A percentile compares a stretch with the other conserved stretches of the same genome.
phyloP scores from a whole-genome alignment of 2,888 invertebrate genomes.

The Anorthoa munda region DNA sequence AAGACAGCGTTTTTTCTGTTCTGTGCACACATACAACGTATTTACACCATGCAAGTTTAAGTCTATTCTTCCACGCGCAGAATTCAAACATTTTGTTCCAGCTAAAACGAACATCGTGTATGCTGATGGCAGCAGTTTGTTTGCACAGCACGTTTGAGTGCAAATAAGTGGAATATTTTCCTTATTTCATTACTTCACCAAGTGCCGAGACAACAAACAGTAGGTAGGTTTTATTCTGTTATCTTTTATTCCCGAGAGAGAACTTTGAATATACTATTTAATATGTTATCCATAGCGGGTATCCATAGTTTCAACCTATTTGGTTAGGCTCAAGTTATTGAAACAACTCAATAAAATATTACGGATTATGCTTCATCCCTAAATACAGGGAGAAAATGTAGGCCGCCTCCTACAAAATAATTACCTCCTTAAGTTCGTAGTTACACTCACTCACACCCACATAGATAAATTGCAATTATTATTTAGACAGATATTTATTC shows the following conservation, averaged over 20 bases:
- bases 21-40: neutral
- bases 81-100: neutral
- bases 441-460: neutral
- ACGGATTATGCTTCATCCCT: neutral
- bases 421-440: neutral
- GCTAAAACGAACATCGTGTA: neutral
- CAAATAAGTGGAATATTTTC: constrained; percentile 30
- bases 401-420: neutral
- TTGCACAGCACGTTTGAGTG: constrained; percentile 2
- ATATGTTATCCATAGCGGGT: neutral
- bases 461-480: neutral
- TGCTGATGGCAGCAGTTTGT: constrained; percentile 20
- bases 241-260: neutral
- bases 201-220: constrained; percentile 1
- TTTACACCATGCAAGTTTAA: neutral
- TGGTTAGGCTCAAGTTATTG: neutral
- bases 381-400: neutral
- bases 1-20: too few species aligned
- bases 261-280: neutral
- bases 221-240: neutral
- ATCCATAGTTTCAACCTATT: neutral
- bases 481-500: too few species aligned
- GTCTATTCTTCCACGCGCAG: neutral
- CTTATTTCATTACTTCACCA: constrained; percentile 13
- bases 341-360: neutral